Conservation (phyloP, 1,140 invertebrate species). For the Helicoverpa zea region DNA sequence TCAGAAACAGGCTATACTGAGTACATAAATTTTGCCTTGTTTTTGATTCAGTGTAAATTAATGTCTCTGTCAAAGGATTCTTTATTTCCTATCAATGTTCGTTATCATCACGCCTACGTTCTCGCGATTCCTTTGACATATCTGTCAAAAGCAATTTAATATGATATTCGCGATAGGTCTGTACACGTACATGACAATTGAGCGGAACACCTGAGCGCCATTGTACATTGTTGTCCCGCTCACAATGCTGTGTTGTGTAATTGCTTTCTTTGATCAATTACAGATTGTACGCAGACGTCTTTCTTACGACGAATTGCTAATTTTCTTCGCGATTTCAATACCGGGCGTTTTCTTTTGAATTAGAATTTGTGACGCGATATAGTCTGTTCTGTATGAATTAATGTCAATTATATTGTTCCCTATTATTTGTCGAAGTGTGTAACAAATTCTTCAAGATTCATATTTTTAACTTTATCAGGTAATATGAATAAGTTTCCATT, state of each 20-base stretch:
- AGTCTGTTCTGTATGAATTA: neutral
- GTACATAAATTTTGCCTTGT: no score
- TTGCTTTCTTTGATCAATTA: conserved; percentile 48
- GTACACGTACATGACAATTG: conserved; percentile 29
- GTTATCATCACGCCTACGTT: neutral
- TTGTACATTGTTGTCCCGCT: conserved; percentile 15
- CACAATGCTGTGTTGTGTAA: conserved; percentile 22
- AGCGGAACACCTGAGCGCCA: conserved; percentile 15
- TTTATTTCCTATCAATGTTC: neutral
- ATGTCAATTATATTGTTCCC: neutral
- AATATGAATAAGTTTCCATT: neutral
- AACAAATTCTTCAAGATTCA: neutral
- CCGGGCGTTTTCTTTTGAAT: neutral
- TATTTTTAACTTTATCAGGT: neutral
- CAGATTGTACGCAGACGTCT: conserved; percentile 19
- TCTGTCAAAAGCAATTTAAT: conserved; percentile 9
- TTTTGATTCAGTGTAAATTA: no score
- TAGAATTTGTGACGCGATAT: neutral
- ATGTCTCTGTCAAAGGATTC: neutral
- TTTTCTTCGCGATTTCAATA: conserved; percentile 18
- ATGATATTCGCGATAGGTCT: neutral
- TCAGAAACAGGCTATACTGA: no score
- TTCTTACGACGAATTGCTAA: conserved; percentile 42
- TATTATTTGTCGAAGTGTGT: neutral
- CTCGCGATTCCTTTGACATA: conserved; percentile 3